phyloP scores from a whole-genome alignment of 2,888 invertebrate species.

The Ennomos fuscantarius region DNA sequence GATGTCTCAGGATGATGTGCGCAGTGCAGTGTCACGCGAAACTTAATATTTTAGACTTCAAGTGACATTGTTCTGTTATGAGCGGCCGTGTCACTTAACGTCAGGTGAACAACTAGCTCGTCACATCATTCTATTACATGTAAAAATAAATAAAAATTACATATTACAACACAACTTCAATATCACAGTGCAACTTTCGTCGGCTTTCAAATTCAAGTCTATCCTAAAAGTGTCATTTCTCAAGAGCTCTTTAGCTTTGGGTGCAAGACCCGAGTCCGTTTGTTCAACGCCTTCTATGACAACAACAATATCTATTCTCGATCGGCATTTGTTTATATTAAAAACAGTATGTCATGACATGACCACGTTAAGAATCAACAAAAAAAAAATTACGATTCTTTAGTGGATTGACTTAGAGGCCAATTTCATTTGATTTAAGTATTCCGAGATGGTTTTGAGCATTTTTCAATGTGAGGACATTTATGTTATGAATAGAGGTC shows the following conservation, averaged over 20 bases:
- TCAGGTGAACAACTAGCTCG: too few relatives aligned
- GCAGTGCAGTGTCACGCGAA: too few relatives aligned
- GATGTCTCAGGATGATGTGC: too few relatives aligned
- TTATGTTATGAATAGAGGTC: slow-evolving; percentile 72
- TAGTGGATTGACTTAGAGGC: not conserved
- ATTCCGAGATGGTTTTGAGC: slow-evolving; percentile 22
- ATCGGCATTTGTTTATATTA: slow-evolving; percentile 76
- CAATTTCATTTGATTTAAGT: slow-evolving; percentile 6
- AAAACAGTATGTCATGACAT: slow-evolving; percentile 63
- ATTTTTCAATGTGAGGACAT: slow-evolving; percentile 56
- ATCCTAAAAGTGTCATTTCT: slow-evolving; percentile 49
- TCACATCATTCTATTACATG: too few relatives aligned
- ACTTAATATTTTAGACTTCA: too few relatives aligned
- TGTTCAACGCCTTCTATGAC: slow-evolving; percentile 68
- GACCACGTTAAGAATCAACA: slow-evolving; percentile 33
- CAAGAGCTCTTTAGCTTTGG: slow-evolving; percentile 38
- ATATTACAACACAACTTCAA: too few relatives aligned
- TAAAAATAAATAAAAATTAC: too few relatives aligned
- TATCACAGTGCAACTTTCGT: too few relatives aligned
- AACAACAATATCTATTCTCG: slow-evolving; percentile 77
- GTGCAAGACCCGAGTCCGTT: slow-evolving; percentile 45
- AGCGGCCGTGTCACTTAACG: too few relatives aligned
- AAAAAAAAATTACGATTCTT: slow-evolving; percentile 9
- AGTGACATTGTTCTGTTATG: too few relatives aligned
- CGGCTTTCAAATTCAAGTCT: slow-evolving; percentile 36